Evolutionary conservation across 2,113 vertebrate genomes (phyloP).

Genomic region (Neolamprologus falcicula): DNA sequence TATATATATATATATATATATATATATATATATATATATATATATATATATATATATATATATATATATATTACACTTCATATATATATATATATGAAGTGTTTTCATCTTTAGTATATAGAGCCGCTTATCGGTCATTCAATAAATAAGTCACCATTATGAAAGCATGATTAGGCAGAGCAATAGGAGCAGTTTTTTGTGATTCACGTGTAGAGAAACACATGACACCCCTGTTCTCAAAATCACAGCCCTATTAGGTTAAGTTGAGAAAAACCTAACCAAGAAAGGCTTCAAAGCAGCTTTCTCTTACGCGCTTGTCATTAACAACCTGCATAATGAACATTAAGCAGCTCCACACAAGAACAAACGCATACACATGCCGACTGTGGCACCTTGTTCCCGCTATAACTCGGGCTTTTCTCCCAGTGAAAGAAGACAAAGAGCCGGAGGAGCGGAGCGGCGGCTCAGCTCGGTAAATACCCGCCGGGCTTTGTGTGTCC

Average conservation of each 20-base stretch:
- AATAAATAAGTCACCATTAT: background rate
- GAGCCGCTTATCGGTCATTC: background rate
- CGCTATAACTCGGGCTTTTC: conserved; percentile 45
- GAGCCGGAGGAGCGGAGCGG: conserved; percentile 28
- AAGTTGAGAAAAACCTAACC: background rate
- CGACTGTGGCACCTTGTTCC: conserved; percentile 56
- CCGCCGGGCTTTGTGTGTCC: conserved; percentile 72
- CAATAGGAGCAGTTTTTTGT: background rate
- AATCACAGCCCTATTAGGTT: background rate
- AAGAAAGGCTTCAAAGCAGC: conserved; percentile 21
- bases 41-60: background rate
- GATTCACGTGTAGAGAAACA: background rate
- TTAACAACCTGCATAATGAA: conserved; percentile 39
- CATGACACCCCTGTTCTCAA: background rate
- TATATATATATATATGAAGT: background rate
- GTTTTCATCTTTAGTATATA: background rate
- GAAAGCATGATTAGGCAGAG: background rate
- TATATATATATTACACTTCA: too few species aligned
- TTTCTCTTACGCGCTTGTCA: conserved; percentile 12
- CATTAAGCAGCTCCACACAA: background rate
- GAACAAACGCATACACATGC: conserved; percentile 11
- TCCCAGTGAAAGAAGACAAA: conserved; percentile 45
- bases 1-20: background rate
- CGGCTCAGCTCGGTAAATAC: conserved; percentile 21
- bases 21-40: background rate